Percentiles rank a stretch among this genome's conserved stretches.
Evolutionary conservation across 1,140 invertebrate genomes (phyloP).

Genomic region (Delia radicum): DNA sequence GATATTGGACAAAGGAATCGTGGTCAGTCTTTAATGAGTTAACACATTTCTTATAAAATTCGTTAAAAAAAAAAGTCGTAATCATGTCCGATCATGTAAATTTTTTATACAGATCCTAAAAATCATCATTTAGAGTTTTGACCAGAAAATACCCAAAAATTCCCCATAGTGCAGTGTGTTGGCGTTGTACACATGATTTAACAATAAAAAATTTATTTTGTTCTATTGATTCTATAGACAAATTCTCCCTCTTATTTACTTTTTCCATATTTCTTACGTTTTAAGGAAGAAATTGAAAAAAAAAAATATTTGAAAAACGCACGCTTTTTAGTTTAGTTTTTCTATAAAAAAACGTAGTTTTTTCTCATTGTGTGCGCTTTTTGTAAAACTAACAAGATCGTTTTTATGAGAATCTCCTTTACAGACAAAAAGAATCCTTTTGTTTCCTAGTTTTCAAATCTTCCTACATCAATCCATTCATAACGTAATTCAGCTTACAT

Average conservation of each 20-base stretch:
- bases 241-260: background rate
- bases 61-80: no score
- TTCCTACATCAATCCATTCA: background rate
- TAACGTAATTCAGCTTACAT: background rate
- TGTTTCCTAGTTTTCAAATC: background rate
- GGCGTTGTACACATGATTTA: constrained; percentile 27
- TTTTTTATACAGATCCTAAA: no score
- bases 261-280: background rate
- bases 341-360: background rate
- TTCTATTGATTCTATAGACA: background rate
- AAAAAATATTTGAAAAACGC: background rate
- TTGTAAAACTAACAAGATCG: background rate
- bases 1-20: no score
- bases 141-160: no score
- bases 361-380: background rate
- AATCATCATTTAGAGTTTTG: no score
- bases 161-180: no score
- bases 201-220: constrained; percentile 13
- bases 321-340: background rate
- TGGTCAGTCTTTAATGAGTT: no score
- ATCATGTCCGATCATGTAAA: no score
- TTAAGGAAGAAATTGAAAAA: background rate
- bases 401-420: background rate
- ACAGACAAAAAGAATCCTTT: background rate
- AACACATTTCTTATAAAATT: no score